Evolutionary conservation across 2,113 vertebrate species (phyloP), one percentile per base, ranked within the genome.

Genomic region (Ploceus nigricollis): DNA sequence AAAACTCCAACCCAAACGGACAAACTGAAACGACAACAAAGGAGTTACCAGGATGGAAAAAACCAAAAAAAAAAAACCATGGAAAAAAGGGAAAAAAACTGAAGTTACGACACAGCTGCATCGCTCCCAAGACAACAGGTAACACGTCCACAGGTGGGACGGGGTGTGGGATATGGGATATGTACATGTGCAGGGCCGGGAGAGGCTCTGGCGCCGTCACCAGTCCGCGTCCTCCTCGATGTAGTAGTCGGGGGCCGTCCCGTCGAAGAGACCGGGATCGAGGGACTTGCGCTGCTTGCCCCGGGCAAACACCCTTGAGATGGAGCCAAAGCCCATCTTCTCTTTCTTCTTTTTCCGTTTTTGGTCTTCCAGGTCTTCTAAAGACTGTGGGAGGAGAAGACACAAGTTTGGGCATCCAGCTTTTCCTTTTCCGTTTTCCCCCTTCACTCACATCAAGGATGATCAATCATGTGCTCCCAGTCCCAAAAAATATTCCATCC

Each of bases 201-300:
- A 78, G 64, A 33, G 83, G 73, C 84, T 45, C 84, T 5, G n/a
- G 73, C 33, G 28, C 84, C 23, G 98, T 99, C 99, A 99, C 99
- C 99, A 99, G 98, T 99, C 99, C 94, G 99, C 99, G 22, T 99
- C 99, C 97, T 99, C 99, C 98, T 99, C 99, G 97, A 99, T 99
- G 98, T 99, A 99, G 98, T 99, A 99, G 98, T 99, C 99, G 54
- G 99, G 99, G 97, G 99, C 98, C 93, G 99, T 99, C 98, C 99
- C 99, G 95, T 99, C 99, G 91, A 99, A 99, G 97, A 99, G 98
- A 76, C 99, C 99, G 0, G 99, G 99, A 95, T 99, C 99, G 64
- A 99, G 98, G 88, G 99, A 99, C 94, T 99, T 99, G 98, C 99
- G 99, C 82, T 99, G 99, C 97, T 99, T 99, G 54, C 99, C 99